Conservation (phyloP, 2,113 vertebrate species). For the Sterna hirundo region DNA sequence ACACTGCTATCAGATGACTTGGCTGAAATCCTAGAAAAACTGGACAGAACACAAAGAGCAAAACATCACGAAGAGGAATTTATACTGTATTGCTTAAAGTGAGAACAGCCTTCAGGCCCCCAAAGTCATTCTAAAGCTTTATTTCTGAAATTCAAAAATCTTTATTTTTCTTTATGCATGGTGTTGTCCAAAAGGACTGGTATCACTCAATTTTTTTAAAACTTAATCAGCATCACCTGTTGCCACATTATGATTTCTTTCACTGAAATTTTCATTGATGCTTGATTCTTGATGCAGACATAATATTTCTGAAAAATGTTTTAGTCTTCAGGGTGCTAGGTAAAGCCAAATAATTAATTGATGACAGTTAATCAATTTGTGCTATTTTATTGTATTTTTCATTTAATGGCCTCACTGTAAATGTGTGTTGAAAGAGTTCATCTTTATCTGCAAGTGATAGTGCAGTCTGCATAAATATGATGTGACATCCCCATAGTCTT, state of each 20-base stretch:
- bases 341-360: background rate
- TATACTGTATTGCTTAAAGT: background rate
- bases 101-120: background rate
- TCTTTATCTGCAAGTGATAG: background rate
- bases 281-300: background rate
- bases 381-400: background rate
- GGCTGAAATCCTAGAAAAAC: constrained; percentile 24
- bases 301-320: background rate
- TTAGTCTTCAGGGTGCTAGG: background rate
- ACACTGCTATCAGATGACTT: background rate
- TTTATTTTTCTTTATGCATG: background rate
- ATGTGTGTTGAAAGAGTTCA: background rate
- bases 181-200: background rate
- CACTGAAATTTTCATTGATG: background rate
- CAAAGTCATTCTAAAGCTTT: background rate
- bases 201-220: background rate
- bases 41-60: background rate
- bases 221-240: background rate
- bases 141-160: background rate
- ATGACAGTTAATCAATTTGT: background rate
- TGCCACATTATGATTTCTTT: background rate
- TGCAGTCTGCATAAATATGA: background rate
- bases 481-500: background rate
- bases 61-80: background rate
- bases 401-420: background rate